Base-by-base conservation (phyloP, 2,797 vertebrate species). In the Takifugu ocellatus region DNA sequence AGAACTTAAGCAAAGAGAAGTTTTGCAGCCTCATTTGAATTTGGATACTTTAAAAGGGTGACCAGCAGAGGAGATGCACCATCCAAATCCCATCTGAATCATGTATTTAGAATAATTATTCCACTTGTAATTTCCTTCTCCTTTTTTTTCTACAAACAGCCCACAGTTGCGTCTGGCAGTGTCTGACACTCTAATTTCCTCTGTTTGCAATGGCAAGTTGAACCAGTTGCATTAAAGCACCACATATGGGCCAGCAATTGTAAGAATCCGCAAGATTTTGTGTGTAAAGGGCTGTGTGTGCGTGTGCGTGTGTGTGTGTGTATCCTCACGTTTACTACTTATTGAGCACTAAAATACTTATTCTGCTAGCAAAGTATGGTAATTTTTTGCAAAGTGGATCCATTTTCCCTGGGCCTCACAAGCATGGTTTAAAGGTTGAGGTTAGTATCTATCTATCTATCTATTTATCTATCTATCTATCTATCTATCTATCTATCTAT, bases 141-240 rank as follows among this genome's bases (percentile, higher is more conserved):
- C 3, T 64, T 79, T 49, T 33, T 75, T 60, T 25, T 27, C 66
- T 75, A 55, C 51, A 72, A 70, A 62, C 56, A 47, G 36, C 44
- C 59, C 50, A 59, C 48, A 52, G 71, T 54, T 59, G 61, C 75
- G 59, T 60, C 70, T 59, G 61, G 60, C 65, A 58, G 56, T 24
- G 66, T 72, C 53, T 59, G 71, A 71, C 58, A 25, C 53, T 56
- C 43, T 72, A 59, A 79, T 79, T 74, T 81, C 67, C 64, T 68
- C 51, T 61, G 45, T 9, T 16, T 45, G 26, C 61, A 31, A 1
- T 25, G 25, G 46, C 36, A 61, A 45, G 42, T 69, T 14, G 66
- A 74, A 61, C 51, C 49, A 56, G 55, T 51, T 27, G 51, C 53
- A 56, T 61, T 69, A 64, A 70, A 65, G 61, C 59, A 66, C 54